Evolutionary conservation across 2,113 vertebrate species (phyloP).

Genomic region (Heterochromis multidens): DNA sequence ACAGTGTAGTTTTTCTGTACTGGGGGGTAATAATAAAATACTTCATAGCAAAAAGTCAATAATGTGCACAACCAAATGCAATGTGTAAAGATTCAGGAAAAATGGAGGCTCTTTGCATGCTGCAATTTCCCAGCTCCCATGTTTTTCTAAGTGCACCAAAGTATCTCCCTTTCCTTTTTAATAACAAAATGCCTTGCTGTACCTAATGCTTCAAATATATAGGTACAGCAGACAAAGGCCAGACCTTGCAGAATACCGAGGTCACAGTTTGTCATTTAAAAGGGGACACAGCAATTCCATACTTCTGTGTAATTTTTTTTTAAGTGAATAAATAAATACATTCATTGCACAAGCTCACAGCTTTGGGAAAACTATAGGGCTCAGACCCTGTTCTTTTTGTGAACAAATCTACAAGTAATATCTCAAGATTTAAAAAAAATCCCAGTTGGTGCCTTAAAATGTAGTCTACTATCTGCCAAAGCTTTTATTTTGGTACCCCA

Average conservation of each 20-base stretch:
- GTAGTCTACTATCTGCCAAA: neutral
- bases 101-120: neutral
- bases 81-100: neutral
- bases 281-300: neutral
- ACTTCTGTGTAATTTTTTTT: neutral
- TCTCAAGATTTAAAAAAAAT: neutral
- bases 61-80: neutral
- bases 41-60: neutral
- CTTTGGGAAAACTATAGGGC: neutral
- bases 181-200: neutral
- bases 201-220: neutral
- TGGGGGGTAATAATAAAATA: neutral
- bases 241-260: neutral
- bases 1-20: neutral
- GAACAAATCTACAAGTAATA: neutral
- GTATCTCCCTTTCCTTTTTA: neutral
- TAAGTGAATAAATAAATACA: neutral
- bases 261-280: neutral
- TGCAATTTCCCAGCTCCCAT: neutral
- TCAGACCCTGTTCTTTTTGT: neutral
- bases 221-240: neutral
- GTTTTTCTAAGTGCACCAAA: neutral
- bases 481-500: conserved; percentile 12
- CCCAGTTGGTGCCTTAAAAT: neutral
- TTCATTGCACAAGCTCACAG: neutral